Evolutionary conservation across 2,113 vertebrate species (phyloP).

Genomic region (Ceyx melanurus): DNA sequence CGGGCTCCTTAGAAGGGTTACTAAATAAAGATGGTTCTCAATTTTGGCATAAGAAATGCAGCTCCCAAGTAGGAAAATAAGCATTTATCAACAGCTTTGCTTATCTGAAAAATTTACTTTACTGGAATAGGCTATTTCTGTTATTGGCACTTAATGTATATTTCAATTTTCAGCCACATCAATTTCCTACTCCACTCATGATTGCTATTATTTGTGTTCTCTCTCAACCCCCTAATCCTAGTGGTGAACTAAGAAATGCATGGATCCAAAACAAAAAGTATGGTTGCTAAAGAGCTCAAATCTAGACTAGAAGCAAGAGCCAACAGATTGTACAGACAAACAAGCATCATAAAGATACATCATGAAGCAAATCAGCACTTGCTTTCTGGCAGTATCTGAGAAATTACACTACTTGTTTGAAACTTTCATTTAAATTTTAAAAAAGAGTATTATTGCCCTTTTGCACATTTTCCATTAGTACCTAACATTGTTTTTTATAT

Average conservation of each 20-base stretch:
- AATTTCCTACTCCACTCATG: neutral
- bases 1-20: neutral
- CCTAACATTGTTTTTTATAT: neutral
- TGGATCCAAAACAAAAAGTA: neutral
- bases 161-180: neutral
- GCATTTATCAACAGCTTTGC: neutral
- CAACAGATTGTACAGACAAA: neutral
- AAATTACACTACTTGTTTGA: neutral
- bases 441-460: neutral
- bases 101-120: neutral
- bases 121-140: neutral
- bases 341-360: neutral
- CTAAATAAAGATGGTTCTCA: neutral
- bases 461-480: neutral
- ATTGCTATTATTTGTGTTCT: neutral
- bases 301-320: neutral
- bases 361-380: neutral
- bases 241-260: neutral
- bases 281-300: neutral
- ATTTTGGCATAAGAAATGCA: neutral
- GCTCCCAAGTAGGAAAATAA: neutral
- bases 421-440: neutral
- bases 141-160: neutral
- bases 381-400: neutral
- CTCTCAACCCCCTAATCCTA: neutral